phyloP scores from a whole-genome alignment of 2,113 vertebrate genomes.

The Manacus vitellinus region DNA sequence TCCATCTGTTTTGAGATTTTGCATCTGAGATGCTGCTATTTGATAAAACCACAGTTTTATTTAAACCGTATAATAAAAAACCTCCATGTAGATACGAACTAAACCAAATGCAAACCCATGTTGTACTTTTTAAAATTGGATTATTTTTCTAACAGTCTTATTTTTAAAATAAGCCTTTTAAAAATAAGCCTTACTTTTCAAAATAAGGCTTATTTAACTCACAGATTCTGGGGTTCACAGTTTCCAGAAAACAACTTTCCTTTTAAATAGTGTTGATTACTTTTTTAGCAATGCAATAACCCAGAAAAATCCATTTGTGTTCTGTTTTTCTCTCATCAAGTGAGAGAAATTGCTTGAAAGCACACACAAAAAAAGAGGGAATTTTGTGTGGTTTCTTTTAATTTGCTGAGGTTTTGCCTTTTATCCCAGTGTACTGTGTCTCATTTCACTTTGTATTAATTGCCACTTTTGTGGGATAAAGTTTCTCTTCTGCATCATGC shows the following conservation, averaged over 20 bases:
- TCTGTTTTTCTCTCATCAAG: not conserved
- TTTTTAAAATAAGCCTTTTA: not conserved
- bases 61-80: not conserved
- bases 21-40: not conserved
- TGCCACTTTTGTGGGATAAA: not conserved
- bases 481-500: not conserved
- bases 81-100: fast-evolving
- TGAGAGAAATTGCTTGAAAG: not conserved
- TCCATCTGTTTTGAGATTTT: not conserved
- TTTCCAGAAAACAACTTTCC: not conserved
- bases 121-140: not conserved
- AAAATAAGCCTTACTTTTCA: not conserved
- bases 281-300: not conserved
- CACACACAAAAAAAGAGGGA: not conserved
- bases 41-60: not conserved
- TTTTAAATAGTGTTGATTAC: not conserved
- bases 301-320: not conserved
- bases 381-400: not conserved
- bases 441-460: not conserved
- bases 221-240: not conserved
- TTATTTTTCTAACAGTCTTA: not conserved
- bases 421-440: not conserved
- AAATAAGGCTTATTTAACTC: not conserved
- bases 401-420: not conserved
- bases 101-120: not conserved